Conservation (phyloP, 2,113 vertebrate species). For the Prunella fulvescens region DNA sequence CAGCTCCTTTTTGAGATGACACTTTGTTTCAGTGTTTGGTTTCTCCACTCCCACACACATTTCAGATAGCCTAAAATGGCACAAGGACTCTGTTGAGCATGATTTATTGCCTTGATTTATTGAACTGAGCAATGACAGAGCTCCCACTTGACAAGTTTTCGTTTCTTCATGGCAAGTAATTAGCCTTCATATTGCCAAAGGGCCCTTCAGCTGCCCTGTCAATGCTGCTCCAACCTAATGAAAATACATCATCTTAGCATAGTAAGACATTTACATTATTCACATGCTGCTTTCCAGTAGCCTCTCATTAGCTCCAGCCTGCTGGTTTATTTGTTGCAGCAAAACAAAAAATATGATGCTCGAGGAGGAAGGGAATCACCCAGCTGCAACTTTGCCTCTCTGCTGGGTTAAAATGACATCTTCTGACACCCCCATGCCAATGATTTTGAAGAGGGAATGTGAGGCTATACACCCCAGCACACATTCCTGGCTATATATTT, state of each 20-base stretch:
- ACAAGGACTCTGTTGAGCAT: background rate
- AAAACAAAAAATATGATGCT: background rate
- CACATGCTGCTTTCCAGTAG: conserved; percentile 25
- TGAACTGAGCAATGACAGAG: conserved; percentile 58
- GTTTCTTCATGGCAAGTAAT: conserved; percentile 72
- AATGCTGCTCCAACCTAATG: conserved; percentile 45
- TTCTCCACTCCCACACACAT: background rate
- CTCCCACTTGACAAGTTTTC: conserved; percentile 61
- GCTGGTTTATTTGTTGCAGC: background rate
- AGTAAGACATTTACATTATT: conserved; percentile 46
- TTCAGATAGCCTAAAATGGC: conserved; percentile 20
- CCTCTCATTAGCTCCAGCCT: conserved; percentile 36
- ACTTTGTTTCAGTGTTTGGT: background rate
- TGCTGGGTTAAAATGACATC: background rate
- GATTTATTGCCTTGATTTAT: conserved; percentile 72
- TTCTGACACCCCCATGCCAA: background rate
- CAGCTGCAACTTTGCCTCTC: background rate
- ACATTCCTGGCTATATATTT: background rate
- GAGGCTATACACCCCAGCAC: background rate
- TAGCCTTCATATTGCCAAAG: conserved; percentile 73
- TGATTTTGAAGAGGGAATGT: background rate
- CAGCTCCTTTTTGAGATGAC: background rate
- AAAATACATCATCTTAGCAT: conserved; percentile 51
- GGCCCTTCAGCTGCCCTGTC: conserved; percentile 67
- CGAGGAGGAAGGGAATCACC: background rate